Percentiles rank a stretch among this genome's conserved stretches.
phyloP scores from a whole-genome alignment of 2,113 vertebrate genomes.

The Scomber japonicus region DNA sequence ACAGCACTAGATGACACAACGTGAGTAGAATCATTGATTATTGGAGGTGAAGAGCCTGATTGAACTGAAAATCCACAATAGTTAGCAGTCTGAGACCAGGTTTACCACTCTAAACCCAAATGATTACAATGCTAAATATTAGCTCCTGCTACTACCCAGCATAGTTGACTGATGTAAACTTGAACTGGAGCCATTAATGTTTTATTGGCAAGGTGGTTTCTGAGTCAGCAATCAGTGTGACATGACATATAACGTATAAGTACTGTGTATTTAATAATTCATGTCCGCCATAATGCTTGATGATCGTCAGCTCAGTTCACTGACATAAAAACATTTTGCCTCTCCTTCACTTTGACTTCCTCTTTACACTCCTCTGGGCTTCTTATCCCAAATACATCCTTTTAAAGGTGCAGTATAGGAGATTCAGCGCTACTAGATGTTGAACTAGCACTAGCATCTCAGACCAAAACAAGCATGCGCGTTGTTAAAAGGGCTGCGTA shows the following conservation, averaged over 20 bases:
- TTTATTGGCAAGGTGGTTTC: conserved; percentile 30
- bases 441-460: too few species aligned
- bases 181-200: not conserved
- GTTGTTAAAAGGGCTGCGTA: too few species aligned
- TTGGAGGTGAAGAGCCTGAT: not conserved
- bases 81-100: not conserved
- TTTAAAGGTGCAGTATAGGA: too few species aligned
- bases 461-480: too few species aligned
- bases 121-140: not conserved
- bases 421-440: too few species aligned
- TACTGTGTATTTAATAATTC: conserved; percentile 66
- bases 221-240: conserved; percentile 36
- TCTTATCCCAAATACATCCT: conserved; percentile 9
- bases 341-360: conserved; percentile 20
- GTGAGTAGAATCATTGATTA: not conserved
- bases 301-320: conserved; percentile 27
- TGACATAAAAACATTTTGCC: conserved; percentile 45
- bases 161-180: not conserved
- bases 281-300: conserved; percentile 39
- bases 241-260: conserved; percentile 38
- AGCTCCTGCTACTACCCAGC: not conserved
- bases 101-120: not conserved
- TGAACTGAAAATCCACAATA: conserved; percentile 22
- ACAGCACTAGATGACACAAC: not conserved
- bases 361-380: not conserved